phyloP scores from a whole-genome alignment of 1,140 invertebrate species.

The Neelides sp. region DNA sequence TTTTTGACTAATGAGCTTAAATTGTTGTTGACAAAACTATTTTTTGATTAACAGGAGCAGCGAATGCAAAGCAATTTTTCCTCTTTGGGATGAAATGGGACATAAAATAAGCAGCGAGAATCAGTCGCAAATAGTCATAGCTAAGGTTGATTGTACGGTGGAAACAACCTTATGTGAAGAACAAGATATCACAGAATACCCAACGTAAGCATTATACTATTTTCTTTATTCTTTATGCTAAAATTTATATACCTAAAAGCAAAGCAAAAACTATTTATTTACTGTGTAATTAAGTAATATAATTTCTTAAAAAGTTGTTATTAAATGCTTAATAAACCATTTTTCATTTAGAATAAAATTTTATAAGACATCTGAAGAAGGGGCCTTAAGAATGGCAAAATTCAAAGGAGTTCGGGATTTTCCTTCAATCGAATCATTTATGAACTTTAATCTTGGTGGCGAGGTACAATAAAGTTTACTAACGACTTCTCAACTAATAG shows the following conservation, averaged over 20 bases:
- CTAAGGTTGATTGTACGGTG: slow-evolving; percentile 63
- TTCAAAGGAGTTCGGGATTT: slow-evolving; percentile 59
- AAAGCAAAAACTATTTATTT: slow-evolving; percentile 10
- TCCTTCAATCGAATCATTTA: slow-evolving; percentile 54
- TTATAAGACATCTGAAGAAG: slow-evolving; percentile 48
- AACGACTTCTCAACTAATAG: not conserved
- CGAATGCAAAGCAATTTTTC: slow-evolving; percentile 52
- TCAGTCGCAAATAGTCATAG: slow-evolving; percentile 46
- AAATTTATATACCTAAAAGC: not conserved
- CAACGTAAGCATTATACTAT: slow-evolving; percentile 40
- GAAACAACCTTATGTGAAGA: slow-evolving; percentile 54
- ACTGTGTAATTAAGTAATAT: slow-evolving; percentile 1
- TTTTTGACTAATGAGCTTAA: too few relatives aligned
- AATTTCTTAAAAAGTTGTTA: slow-evolving; percentile 6
- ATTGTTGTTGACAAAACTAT: too few relatives aligned
- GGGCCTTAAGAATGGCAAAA: slow-evolving; percentile 47
- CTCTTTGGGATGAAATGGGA: slow-evolving; percentile 57
- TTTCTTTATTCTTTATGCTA: not conserved
- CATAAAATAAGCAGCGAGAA: slow-evolving; percentile 51
- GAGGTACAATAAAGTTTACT: slow-evolving; percentile 33
- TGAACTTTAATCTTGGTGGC: slow-evolving; percentile 52
- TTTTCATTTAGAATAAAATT: slow-evolving; percentile 48
- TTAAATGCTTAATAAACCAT: too few relatives aligned
- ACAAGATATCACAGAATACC: slow-evolving; percentile 61
- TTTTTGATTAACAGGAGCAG: slow-evolving; percentile 48